Percentiles rank a stretch among this genome's conserved stretches.
phyloP scores from a whole-genome alignment of 2,797 vertebrate genomes.

The Cirrhinus molitorella region DNA sequence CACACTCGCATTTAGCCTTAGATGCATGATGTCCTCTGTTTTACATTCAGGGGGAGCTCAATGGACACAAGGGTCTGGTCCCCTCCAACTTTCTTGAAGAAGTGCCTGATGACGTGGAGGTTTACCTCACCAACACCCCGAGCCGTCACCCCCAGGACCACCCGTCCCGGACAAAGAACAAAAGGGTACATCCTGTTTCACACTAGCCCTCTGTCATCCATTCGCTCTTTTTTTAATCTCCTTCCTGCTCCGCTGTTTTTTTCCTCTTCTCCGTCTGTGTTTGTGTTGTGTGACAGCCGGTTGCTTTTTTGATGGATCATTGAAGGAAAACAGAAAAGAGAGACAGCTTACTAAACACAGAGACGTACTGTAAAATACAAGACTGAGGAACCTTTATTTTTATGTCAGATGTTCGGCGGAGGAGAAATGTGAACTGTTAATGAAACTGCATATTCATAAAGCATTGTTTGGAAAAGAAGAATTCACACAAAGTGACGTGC shows the following conservation, averaged over 20 bases:
- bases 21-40: neutral
- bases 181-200: slow-evolving; percentile 92
- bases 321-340: slow-evolving; percentile 51
- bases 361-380: slow-evolving; percentile 40
- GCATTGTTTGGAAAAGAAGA: slow-evolving; percentile 71
- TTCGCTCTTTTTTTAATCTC: slow-evolving; percentile 62
- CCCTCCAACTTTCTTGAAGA: slow-evolving; percentile 99
- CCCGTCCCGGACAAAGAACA: slow-evolving; percentile 88
- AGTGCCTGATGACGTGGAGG: slow-evolving; percentile 99
- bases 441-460: slow-evolving; percentile 78
- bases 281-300: slow-evolving; percentile 58
- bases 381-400: slow-evolving; percentile 70
- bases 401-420: slow-evolving; percentile 50
- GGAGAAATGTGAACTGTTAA: slow-evolving; percentile 69
- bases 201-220: slow-evolving; percentile 79
- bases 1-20: neutral
- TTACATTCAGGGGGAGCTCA: slow-evolving; percentile 89
- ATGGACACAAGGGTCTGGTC: slow-evolving; percentile 96
- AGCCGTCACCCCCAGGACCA: slow-evolving; percentile 83
- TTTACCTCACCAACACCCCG: slow-evolving; percentile 90
- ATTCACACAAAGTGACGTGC: slow-evolving; percentile 59
- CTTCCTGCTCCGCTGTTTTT: slow-evolving; percentile 64
- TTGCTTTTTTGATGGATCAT: slow-evolving; percentile 44
- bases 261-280: slow-evolving; percentile 68
- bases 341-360: slow-evolving; percentile 47